These are phyloP conservation scores for Gallinago stenura DNA, from an alignment of 2,797 vertebrate genomes.

Conservation along the genomic window DNA sequence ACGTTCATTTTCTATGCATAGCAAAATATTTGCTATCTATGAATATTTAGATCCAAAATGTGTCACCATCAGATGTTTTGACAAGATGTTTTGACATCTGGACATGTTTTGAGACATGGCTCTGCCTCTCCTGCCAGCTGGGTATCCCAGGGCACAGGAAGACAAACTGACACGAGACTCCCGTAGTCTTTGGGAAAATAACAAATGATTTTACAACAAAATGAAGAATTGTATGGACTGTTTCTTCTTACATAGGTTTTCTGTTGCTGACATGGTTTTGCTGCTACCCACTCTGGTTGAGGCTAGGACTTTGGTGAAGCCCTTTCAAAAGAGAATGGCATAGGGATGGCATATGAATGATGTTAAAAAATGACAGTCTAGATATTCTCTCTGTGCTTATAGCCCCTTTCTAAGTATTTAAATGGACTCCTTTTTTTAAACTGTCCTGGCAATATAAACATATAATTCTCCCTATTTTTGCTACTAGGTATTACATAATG, in stretches of 20 bases:
- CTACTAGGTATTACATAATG: neutral
- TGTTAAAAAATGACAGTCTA: neutral
- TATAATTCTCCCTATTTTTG: neutral
- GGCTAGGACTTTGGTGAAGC: too few relatives aligned
- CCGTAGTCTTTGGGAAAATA: neutral
- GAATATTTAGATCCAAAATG: neutral
- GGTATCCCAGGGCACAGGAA: neutral
- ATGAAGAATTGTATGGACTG: neutral
- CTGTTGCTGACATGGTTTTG: neutral
- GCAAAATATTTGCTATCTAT: neutral
- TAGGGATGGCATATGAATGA: neutral
- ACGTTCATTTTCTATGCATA: neutral
- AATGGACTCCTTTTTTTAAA: neutral
- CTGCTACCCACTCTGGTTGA: too few relatives aligned
- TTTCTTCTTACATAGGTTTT: neutral
- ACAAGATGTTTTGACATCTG: neutral
- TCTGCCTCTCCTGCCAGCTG: neutral
- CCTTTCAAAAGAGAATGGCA: neutral
- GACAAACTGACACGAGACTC: neutral
- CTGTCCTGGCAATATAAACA: neutral
- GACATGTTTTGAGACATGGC: neutral
- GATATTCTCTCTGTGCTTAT: neutral
- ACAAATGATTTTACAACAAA: neutral
- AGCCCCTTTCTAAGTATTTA: neutral
- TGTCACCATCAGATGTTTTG: neutral